These are phyloP conservation scores for Proctacanthus coquilletti DNA, from an alignment of 1,140 invertebrate genomes.

Conservation along the genomic window DNA sequence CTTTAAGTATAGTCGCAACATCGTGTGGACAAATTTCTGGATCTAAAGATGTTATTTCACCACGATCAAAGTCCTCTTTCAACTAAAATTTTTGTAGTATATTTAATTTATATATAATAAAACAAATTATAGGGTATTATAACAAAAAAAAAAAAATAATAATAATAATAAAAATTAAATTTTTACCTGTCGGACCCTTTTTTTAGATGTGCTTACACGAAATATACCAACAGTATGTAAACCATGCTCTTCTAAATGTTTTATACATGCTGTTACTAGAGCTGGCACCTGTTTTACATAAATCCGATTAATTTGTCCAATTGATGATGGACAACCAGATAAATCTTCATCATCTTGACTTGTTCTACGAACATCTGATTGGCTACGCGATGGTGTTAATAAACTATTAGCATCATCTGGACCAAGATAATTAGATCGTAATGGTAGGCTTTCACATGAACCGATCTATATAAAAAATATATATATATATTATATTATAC, in stretches of 20 bases:
- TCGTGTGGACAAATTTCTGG: slow-evolving; percentile 79
- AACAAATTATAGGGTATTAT: not conserved
- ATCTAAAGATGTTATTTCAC: slow-evolving; percentile 58
- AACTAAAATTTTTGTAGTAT: slow-evolving; percentile 37
- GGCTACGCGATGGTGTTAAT: slow-evolving; percentile 12
- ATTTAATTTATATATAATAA: not conserved
- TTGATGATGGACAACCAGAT: slow-evolving; percentile 11
- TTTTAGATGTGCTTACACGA: slow-evolving; percentile 78
- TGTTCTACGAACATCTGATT: slow-evolving; percentile 37
- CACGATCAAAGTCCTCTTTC: slow-evolving; percentile 78
- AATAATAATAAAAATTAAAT: not conserved
- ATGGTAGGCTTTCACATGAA: slow-evolving; percentile 22
- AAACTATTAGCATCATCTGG: not conserved
- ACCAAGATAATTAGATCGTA: slow-evolving; percentile 9
- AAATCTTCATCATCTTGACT: slow-evolving; percentile 40
- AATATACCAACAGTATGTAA: slow-evolving; percentile 76
- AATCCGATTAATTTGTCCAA: too few relatives aligned
- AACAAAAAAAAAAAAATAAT: not conserved
- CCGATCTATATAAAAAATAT: slow-evolving; percentile 12
- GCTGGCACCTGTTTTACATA: slow-evolving; percentile 41
- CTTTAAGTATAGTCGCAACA: slow-evolving; percentile 82
- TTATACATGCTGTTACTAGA: slow-evolving; percentile 61
- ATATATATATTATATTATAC: not conserved
- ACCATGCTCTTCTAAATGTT: slow-evolving; percentile 62
- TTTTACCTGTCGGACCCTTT: slow-evolving; percentile 72